Conservation (phyloP, 2,797 vertebrate genomes). For the Sebastes diploproa region DNA sequence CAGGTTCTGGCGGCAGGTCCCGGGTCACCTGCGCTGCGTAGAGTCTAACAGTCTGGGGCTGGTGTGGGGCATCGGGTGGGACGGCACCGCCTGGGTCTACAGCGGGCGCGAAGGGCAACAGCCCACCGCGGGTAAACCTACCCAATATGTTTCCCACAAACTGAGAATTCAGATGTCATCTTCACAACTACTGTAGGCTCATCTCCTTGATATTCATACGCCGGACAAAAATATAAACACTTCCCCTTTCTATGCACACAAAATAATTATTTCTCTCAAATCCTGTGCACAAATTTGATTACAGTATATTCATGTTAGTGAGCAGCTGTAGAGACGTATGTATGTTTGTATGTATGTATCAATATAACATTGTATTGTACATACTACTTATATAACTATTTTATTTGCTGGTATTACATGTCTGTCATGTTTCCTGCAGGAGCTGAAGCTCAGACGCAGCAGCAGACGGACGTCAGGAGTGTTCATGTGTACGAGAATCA, state of each 20-base stretch:
- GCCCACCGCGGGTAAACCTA: slow-evolving; percentile 85
- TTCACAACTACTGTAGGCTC: not conserved
- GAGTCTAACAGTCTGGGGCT: slow-evolving; percentile 92
- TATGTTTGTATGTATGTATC: no score
- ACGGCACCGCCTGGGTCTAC: slow-evolving; percentile 94
- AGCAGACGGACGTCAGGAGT: slow-evolving; percentile 88
- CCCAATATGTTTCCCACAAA: not conserved
- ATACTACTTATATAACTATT: not conserved
- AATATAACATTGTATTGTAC: not conserved
- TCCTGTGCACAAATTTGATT: not conserved
- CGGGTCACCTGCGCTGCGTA: slow-evolving; percentile 90
- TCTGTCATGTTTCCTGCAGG: slow-evolving; percentile 64
- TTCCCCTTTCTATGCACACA: not conserved
- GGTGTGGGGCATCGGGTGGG: slow-evolving; percentile 94
- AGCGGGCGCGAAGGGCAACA: slow-evolving; percentile 85
- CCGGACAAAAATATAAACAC: not conserved
- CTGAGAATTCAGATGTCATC: not conserved
- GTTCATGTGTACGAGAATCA: slow-evolving; percentile 96
- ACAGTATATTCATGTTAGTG: not conserved
- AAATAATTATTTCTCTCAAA: not conserved
- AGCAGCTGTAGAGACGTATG: not conserved
- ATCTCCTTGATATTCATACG: not conserved
- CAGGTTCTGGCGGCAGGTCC: slow-evolving; percentile 98
- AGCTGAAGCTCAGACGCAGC: slow-evolving; percentile 79
- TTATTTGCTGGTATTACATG: not conserved